Evolutionary conservation across 1,140 invertebrate species (phyloP), one percentile per base, ranked within the genome.

Genomic region (Drosophila kanapiae): DNA sequence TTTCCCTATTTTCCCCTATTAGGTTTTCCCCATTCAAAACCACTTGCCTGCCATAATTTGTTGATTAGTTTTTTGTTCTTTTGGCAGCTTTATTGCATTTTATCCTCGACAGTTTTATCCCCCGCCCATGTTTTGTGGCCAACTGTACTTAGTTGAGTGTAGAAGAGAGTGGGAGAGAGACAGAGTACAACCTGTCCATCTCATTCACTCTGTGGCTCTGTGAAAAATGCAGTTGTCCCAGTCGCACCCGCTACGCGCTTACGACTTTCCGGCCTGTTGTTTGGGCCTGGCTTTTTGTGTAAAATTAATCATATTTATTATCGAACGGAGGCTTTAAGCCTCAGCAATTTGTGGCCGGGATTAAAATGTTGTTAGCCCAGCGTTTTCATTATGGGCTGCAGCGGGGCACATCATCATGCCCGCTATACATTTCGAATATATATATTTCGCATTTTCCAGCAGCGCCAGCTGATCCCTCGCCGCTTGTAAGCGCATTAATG

Each of bases 221-320:
- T 14, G n/a, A n/a, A n/a, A n/a, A n/a, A 3, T 11, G 2, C 14
- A 27, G 14, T 5, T 11, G 11, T 64, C 67, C 33, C 61, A 10
- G 29, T 68, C 40, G 31, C 37, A 16, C 47, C 1, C 13, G 13
- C 10, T n/a, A 27, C 13, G 4, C 29, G 7, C 16, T 23, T 23
- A 38, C 47, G 29, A 40, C 48, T 70, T 70, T 68, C 42, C 67
- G 64, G 64, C 60, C 31, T 60, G 29, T 51, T 65, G 23, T 23
- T 23, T 23, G 18, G 56, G 40, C 35, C 53, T 43, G 63, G 40
- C 63, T 61, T 54, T 61, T 35, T 62, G 27, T 75, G 59, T 74
- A 82, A 82, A 82, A 82, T 87, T 77, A 87, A 87, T 82, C 80
- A 87, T 77, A 87, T 87, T 82, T 82, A 86, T 82, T 88, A 74